Conservation (phyloP, 2,888 invertebrate species). For the Lomographa bimaculata region DNA sequence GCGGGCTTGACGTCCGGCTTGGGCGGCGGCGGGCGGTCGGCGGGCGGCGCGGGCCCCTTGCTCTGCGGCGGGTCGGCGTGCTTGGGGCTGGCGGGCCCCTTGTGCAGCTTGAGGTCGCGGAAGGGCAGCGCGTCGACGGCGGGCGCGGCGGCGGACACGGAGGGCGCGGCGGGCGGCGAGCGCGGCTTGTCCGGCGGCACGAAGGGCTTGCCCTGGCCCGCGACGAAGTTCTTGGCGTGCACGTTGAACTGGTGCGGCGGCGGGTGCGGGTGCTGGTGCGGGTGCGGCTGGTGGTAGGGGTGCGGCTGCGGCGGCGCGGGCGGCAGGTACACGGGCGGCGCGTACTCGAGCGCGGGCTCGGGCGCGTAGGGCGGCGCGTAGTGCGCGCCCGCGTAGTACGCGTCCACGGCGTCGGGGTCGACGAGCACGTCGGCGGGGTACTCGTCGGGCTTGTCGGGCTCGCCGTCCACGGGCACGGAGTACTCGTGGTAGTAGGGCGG, state of each 20-base stretch:
- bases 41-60: constrained; percentile 46
- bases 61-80: constrained; percentile 49
- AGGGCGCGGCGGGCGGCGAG: constrained; percentile 44
- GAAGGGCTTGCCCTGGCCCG: constrained; percentile 63
- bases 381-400: constrained; percentile 71
- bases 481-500: constrained; percentile 77
- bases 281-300: constrained; percentile 49
- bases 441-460: constrained; percentile 75
- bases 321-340: constrained; percentile 71
- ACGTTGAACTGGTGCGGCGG: constrained; percentile 75
- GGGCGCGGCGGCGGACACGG: constrained; percentile 43
- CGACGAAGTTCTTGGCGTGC: constrained; percentile 78
- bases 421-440: constrained; percentile 73
- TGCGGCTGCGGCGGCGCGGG: constrained; percentile 61
- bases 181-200: constrained; percentile 53
- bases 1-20: constrained; percentile 60
- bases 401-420: constrained; percentile 78
- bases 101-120: constrained; percentile 73
- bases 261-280: constrained; percentile 29
- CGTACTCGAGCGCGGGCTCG: constrained; percentile 67
- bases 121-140: constrained; percentile 66
- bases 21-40: constrained; percentile 49
- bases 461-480: constrained; percentile 72
- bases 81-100: constrained; percentile 67
- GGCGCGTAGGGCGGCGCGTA: constrained; percentile 69